These are phyloP conservation scores for Onthophagus taurus DNA, from an alignment of 1,140 invertebrate species.

Conservation along the genomic window DNA sequence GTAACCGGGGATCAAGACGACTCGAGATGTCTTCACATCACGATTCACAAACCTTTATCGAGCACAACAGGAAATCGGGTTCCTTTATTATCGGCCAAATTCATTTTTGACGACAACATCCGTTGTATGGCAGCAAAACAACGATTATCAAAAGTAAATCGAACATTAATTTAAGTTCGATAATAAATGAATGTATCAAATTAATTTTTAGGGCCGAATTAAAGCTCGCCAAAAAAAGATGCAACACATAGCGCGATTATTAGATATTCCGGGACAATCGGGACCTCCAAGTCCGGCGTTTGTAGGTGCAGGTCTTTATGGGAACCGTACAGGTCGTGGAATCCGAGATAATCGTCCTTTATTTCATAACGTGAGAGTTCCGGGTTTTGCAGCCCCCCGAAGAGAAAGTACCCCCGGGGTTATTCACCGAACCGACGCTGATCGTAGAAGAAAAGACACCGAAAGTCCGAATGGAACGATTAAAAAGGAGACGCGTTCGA, in stretches of 20 bases:
- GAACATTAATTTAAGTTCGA: no score
- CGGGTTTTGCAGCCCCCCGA: conserved; percentile 58
- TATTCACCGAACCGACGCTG: conserved; percentile 26
- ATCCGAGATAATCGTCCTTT: conserved; percentile 50
- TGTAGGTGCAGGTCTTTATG: conserved; percentile 36
- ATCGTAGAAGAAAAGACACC: conserved; percentile 21
- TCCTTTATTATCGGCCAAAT: conserved; percentile 80
- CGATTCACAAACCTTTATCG: conserved; percentile 76
- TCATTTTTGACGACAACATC: conserved; percentile 98
- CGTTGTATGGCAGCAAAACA: conserved; percentile 93
- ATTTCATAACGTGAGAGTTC: conserved; percentile 51
- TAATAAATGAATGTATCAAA: no score
- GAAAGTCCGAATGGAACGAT: conserved; percentile 26
- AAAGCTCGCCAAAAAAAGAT: conserved; percentile 95
- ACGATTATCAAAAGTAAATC: conserved; percentile 59
- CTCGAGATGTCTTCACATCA: conserved; percentile 89
- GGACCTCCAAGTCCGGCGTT: conserved; percentile 43
- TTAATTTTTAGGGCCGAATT: conserved; percentile 64
- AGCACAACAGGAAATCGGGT: conserved; percentile 52
- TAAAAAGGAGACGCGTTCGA: conserved; percentile 27
- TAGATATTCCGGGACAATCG: conserved; percentile 67
- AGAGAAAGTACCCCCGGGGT: conserved; percentile 40
- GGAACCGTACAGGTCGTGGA: conserved; percentile 35
- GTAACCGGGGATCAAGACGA: conserved; percentile 90
- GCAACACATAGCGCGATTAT: conserved; percentile 82